Evolutionary conservation across 2,113 vertebrate species (phyloP).

Genomic region (Malurus cyaneus): DNA sequence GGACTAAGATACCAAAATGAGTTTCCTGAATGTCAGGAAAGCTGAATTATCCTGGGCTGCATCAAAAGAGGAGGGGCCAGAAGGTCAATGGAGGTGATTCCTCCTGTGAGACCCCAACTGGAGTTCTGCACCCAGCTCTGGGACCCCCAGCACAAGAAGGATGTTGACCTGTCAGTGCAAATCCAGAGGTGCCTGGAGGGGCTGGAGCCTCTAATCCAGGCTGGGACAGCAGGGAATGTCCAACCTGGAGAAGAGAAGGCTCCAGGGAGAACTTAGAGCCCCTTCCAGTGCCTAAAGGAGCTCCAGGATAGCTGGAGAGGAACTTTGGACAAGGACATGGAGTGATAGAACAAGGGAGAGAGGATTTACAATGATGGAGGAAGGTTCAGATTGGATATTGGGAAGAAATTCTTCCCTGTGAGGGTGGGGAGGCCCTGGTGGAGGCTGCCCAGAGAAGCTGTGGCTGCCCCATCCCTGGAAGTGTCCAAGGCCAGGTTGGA

Average conservation of each 20-base stretch:
- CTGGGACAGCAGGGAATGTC: background rate
- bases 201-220: background rate
- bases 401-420: rapidly evolving
- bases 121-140: background rate
- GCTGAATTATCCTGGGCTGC: background rate
- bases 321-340: too few species aligned
- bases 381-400: background rate
- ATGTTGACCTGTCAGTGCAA: background rate
- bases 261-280: background rate
- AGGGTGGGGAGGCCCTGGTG: rapidly evolving
- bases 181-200: background rate
- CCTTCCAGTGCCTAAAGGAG: background rate
- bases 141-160: background rate
- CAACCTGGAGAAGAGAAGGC: background rate
- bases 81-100: background rate
- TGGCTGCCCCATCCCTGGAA: background rate
- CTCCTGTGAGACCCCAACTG: background rate
- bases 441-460: rapidly evolving
- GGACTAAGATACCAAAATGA: background rate
- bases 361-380: background rate
- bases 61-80: background rate
- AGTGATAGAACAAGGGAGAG: background rate
- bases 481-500: rapidly evolving
- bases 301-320: background rate
- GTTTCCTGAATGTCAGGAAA: background rate